A percentile compares a stretch with the other conserved stretches of the same genome.
Evolutionary conservation across 2,113 vertebrate species (phyloP).

Genomic region (Bagarius yarrelli): DNA sequence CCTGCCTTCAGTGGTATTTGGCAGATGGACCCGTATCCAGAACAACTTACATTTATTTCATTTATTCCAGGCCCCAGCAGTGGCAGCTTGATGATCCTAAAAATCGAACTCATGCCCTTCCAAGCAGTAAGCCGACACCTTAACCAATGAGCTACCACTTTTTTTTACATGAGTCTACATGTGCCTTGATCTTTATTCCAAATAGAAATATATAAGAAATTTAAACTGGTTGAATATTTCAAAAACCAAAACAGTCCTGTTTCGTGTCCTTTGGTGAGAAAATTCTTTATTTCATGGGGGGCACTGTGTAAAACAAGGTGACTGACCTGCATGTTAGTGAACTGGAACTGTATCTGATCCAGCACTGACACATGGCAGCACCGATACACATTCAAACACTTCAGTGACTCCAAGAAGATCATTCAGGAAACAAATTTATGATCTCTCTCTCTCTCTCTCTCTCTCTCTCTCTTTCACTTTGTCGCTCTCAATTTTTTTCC

Average conservation of each 20-base stretch:
- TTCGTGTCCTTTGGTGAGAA: neutral
- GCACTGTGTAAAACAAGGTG: neutral
- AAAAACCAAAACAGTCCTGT: neutral
- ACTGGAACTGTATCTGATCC: conserved; percentile 23
- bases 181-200: neutral
- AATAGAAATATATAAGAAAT: neutral
- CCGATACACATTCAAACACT: conserved; percentile 8
- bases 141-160: no score
- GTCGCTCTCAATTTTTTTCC: neutral
- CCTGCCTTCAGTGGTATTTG: neutral
- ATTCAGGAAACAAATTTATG: neutral
- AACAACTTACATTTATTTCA: no score
- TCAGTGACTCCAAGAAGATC: neutral
- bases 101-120: no score
- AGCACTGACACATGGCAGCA: neutral
- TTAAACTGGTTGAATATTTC: neutral
- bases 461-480: neutral
- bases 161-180: neutral
- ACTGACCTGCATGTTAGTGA: neutral
- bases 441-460: neutral
- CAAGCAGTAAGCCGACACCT: no score
- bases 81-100: no score
- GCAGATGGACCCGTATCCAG: no score
- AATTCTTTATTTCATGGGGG: neutral
- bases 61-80: no score